These are phyloP conservation scores for Aplidium turbinatum DNA, from an alignment of 23 tunicate genomes.

Conservation along the genomic window DNA sequence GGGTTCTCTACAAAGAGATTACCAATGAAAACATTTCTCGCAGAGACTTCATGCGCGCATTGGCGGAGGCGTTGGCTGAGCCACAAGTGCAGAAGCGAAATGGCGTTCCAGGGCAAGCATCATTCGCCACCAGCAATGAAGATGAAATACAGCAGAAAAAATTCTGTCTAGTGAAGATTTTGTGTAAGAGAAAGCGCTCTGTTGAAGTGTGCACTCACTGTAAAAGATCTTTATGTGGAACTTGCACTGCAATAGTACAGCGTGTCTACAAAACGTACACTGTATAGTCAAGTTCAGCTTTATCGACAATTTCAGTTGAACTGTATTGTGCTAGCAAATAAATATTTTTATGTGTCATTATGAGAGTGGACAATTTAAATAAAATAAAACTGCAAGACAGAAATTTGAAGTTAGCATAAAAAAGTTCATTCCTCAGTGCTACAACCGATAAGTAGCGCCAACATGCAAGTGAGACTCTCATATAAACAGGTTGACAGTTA, in stretches of 20 bases:
- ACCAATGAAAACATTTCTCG: constrained; percentile 27
- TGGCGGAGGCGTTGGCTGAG: constrained; percentile 14
- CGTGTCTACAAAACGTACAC: constrained; percentile 18
- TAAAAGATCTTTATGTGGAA: constrained; percentile 11
- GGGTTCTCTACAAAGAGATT: constrained; percentile 25
- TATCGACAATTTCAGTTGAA: too few species aligned
- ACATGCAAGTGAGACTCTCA: too few species aligned
- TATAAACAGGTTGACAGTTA: too few species aligned
- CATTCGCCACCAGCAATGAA: constrained; percentile 9
- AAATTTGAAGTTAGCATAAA: too few species aligned
- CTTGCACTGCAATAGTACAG: neutral
- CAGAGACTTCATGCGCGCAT: constrained; percentile 8
- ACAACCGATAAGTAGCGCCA: too few species aligned
- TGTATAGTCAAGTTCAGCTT: too few species aligned
- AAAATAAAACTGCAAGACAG: too few species aligned
- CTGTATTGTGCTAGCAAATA: too few species aligned
- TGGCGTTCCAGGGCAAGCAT: neutral
- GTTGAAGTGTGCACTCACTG: constrained; percentile 13
- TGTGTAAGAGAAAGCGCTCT: constrained; percentile 15
- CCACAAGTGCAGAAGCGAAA: constrained; percentile 19
- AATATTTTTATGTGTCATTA: too few species aligned
- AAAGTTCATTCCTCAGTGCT: too few species aligned
- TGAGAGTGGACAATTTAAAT: too few species aligned
- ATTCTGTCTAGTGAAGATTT: constrained; percentile 2
- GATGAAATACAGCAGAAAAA: constrained; percentile 14